phyloP scores from a whole-genome alignment of 1,140 invertebrate genomes.

The Melitaea cinxia region DNA sequence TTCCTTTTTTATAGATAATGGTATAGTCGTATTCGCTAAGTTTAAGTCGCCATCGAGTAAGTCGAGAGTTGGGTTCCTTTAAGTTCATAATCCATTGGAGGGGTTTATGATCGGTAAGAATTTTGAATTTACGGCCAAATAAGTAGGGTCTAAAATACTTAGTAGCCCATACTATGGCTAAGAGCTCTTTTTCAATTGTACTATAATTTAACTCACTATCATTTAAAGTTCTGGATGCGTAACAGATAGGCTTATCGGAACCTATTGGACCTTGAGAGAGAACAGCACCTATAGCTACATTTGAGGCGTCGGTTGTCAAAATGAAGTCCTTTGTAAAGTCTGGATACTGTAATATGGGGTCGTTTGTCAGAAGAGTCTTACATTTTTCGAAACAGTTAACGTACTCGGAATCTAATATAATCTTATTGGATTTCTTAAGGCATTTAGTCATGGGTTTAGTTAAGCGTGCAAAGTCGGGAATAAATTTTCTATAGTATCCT shows the following conservation, averaged over 20 bases:
- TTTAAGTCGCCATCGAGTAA: conserved; percentile 9
- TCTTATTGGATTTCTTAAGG: neutral
- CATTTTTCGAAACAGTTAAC: neutral
- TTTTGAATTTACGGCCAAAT: conserved; percentile 13
- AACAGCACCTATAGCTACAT: neutral
- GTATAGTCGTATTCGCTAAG: neutral
- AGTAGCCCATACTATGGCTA: neutral
- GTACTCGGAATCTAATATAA: neutral
- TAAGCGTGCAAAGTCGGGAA: neutral
- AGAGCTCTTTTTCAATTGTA: neutral
- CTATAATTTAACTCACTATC: neutral
- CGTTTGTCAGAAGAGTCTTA: neutral
- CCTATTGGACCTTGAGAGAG: neutral
- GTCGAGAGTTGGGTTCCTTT: conserved; percentile 14
- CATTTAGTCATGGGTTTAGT: neutral
- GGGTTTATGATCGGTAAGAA: conserved; percentile 6
- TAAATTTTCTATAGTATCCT: neutral
- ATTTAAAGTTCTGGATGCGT: neutral
- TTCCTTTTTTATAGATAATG: neutral
- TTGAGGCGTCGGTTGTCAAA: neutral
- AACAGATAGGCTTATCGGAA: neutral
- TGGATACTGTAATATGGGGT: neutral
- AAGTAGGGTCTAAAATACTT: neutral
- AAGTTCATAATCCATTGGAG: conserved; percentile 22
- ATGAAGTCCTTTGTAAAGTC: neutral